Conservation (phyloP, 2,888 invertebrate genomes). For the Asteroscopus sphinx region DNA sequence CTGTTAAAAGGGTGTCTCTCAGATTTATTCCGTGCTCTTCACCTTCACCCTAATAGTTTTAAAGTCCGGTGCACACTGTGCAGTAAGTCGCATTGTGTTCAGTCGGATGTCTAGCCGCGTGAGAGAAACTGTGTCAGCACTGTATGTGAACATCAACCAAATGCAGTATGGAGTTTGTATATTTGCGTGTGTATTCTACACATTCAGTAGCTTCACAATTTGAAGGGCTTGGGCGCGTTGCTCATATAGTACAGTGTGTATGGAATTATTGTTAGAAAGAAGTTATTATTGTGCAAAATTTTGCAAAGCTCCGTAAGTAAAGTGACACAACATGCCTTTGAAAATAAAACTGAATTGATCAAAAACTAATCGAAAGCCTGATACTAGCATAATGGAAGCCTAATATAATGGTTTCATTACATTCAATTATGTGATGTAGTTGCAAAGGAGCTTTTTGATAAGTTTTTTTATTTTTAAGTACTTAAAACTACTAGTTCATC, state of each 20-base stretch:
- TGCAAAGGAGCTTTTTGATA: too few relatives aligned
- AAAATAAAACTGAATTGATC: too few relatives aligned
- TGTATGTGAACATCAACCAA: conserved; percentile 33
- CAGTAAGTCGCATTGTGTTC: conserved; percentile 27
- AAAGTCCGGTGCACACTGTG: conserved; percentile 27
- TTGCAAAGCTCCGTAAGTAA: background rate
- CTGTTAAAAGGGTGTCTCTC: conserved; percentile 45
- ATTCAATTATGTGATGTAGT: too few relatives aligned
- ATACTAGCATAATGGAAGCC: too few relatives aligned
- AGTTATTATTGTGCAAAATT: conserved; percentile 2
- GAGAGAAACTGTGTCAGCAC: conserved; percentile 20
- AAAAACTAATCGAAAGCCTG: too few relatives aligned
- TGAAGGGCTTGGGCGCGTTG: conserved; percentile 2
- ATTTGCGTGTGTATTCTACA: conserved; percentile 1
- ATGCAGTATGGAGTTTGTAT: conserved; percentile 26
- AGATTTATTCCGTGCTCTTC: conserved; percentile 39
- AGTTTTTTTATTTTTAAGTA: too few relatives aligned
- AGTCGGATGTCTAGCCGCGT: conserved; percentile 19
- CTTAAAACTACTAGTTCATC: background rate
- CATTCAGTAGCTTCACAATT: conserved; percentile 11
- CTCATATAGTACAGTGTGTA: background rate
- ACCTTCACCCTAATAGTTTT: conserved; percentile 36
- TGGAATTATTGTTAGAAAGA: conserved; percentile 8
- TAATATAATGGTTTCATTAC: too few relatives aligned
- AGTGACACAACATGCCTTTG: too few relatives aligned